Base-by-base conservation (phyloP, 2,797 vertebrate species). In the Cyprinella venusta region DNA sequence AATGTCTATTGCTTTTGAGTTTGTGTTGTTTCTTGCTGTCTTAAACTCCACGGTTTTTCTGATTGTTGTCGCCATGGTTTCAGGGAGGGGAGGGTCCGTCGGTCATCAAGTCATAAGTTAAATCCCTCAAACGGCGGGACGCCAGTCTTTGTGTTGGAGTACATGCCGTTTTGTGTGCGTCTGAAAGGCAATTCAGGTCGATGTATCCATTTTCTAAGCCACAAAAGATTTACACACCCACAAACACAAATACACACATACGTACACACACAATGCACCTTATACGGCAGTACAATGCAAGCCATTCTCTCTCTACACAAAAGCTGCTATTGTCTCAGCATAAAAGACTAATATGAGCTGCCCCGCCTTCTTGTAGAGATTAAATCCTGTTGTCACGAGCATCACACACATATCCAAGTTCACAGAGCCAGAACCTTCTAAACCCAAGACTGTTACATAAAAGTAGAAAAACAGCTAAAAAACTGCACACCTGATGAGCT, bases 281-380 rank as follows among this genome's bases (percentile, higher is more conserved):
- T 68, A 70, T 77, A 83, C 64, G 38, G 24, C 38, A 33, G 30
- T 26, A 85, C 76, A 87, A 85, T 75, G 59, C 71, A 77, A 48
- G 74, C 81, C 59, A 85, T 87, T 87, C 81, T 85, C 48, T 80
- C 33, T 18, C 50, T 54, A 61, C 72, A 87, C 78, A 87, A 85
- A 78, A 26, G 40, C 59, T 26, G 19, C 72, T 48, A 81, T 85
- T 87, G 86, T 85, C 38, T 81, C 80, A 56, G 10, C 9, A 83
- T 76, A 83, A 77, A 83, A 78, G 81, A 36, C 64, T 48, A 70
- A 83, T 76, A 42, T 70, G 74, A 83, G 81, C 75, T 70, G 81
- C 74, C 81, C 81, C 70, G 65, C 54, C 75, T 77, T 69, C 33
- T 30, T 63, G 21, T 54, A 24, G 61, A 75, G 71, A 18, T 82